Percentiles rank a stretch among this genome's conserved stretches.
Evolutionary conservation across 2,113 vertebrate genomes (phyloP).

Genomic region (Silurus meridionalis): DNA sequence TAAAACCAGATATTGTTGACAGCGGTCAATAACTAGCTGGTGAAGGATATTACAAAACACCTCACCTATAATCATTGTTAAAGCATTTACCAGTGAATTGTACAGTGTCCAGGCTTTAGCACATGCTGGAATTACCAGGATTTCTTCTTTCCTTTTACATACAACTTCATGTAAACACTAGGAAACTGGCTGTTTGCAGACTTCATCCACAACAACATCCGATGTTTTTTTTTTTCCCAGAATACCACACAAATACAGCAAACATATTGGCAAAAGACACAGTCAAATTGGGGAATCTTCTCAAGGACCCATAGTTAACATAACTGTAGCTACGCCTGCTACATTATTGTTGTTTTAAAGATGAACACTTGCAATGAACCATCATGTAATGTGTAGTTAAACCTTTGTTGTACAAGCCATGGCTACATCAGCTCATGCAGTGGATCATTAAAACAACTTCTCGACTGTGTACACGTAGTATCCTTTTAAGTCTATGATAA

Average conservation of each 20-base stretch:
- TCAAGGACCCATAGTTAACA: not conserved
- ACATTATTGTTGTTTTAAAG: not conserved
- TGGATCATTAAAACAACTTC: not conserved
- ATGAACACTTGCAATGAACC: not conserved
- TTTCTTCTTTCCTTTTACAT: not conserved
- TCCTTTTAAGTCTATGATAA: constrained; percentile 41
- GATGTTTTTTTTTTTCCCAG: not conserved
- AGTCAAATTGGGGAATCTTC: not conserved
- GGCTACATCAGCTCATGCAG: not conserved
- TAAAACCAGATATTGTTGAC: not conserved
- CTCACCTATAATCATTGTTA: not conserved
- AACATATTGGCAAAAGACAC: not conserved
- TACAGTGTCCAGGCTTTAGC: not conserved
- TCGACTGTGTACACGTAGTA: not conserved
- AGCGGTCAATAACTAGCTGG: not conserved
- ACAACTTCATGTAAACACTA: not conserved
- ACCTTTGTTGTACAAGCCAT: not conserved
- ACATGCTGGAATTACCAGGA: not conserved
- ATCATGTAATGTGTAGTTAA: not conserved
- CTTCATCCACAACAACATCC: not conserved
- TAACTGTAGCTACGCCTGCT: not conserved
- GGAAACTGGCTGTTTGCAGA: not conserved
- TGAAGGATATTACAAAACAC: not conserved
- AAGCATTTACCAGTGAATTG: not conserved
- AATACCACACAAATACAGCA: not conserved